Base-by-base conservation (phyloP, 2,113 vertebrate species). In the Nycticebus coucang region DNA sequence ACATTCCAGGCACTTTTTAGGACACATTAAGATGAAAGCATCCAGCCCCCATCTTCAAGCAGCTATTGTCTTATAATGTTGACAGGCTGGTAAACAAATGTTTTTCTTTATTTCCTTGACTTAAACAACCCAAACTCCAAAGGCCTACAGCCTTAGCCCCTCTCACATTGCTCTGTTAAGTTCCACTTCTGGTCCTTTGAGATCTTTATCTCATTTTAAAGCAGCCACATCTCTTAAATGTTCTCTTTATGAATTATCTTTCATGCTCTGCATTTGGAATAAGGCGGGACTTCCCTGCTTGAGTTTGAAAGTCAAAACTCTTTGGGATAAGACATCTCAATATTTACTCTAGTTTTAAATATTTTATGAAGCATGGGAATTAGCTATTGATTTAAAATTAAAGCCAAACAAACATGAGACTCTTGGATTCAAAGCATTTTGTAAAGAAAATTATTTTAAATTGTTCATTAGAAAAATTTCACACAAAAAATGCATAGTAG, bases 291-390 rank as follows among this genome's bases (percentile, higher is more conserved):
- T 86, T 71, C 79, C 91, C 74, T 72, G 30, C 35, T 74, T 69
- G 35, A 89, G 90, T 11, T 79, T 80, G 72, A 92, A 95, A 80
- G 35, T 75, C 82, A 94, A 87, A 87, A 53, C 15, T 92, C 57
- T 90, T 21, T 57, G 50, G 8, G 9, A 33, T 74, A 85, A 90
- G 21, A 84, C 45, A 24, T 75, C 21, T 30, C 18, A 82, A n/a
- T 87, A 68, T 86, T 96, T 79, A 5, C 28, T 64, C 2, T 79
- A 41, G 33, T 74, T 92, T 87, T 66, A 89, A 89, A 77, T 97
- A 89, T 87, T 93, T 89, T 89, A 30, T 66, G 68, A 89, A 96
- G 50, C 82, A 35, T 57, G 35, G 10, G 22, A 93, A 75, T 80
- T 83, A 75, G 10, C 13, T 86, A 22, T 83, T 86, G n/a, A 24